Percentiles rank a stretch among this genome's conserved stretches.
Evolutionary conservation across 2,888 invertebrate species (phyloP).

Genomic region (Serrognathus titanus): DNA sequence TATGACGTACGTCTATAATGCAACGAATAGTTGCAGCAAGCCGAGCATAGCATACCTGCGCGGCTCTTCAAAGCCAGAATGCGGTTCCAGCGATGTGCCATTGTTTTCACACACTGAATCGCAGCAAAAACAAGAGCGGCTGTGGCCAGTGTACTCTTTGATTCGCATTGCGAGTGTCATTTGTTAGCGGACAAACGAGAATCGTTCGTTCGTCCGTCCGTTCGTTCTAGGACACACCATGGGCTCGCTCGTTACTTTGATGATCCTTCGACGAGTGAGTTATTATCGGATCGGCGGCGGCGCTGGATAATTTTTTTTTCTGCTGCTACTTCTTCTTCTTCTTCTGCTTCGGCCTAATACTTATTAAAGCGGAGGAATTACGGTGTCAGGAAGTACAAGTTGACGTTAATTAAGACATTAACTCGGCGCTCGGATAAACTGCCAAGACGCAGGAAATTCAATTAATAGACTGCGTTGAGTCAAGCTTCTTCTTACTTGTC

Average conservation of each 20-base stretch:
- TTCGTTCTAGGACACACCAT: slow-evolving; percentile 22
- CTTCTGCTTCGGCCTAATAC: background rate
- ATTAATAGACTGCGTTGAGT: slow-evolving; percentile 18
- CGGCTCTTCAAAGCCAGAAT: slow-evolving; percentile 47
- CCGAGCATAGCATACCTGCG: slow-evolving; percentile 37
- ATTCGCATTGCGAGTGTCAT: slow-evolving; percentile 45
- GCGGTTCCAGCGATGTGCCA: slow-evolving; percentile 48
- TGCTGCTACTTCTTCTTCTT: too few species aligned
- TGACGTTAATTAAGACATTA: slow-evolving; percentile 26
- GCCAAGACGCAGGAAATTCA: slow-evolving; percentile 26
- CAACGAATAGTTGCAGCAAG: slow-evolving; percentile 23
- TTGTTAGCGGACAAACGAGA: slow-evolving; percentile 45
- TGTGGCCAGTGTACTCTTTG: slow-evolving; percentile 43
- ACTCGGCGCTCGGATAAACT: slow-evolving; percentile 22
- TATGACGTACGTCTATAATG: slow-evolving; percentile 20
- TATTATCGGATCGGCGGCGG: slow-evolving; percentile 23
- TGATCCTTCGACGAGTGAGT: slow-evolving; percentile 28
- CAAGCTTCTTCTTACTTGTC: too few species aligned
- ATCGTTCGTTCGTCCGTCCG: too few species aligned
- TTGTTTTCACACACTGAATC: slow-evolving; percentile 50
- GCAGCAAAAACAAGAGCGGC: slow-evolving; percentile 47
- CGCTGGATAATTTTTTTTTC: background rate
- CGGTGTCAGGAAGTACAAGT: slow-evolving; percentile 18
- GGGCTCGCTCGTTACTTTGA: slow-evolving; percentile 27
- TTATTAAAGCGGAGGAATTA: background rate